Evolutionary conservation across 2,113 vertebrate genomes (phyloP).

Genomic region (Brachyhypopomus gauderio): DNA sequence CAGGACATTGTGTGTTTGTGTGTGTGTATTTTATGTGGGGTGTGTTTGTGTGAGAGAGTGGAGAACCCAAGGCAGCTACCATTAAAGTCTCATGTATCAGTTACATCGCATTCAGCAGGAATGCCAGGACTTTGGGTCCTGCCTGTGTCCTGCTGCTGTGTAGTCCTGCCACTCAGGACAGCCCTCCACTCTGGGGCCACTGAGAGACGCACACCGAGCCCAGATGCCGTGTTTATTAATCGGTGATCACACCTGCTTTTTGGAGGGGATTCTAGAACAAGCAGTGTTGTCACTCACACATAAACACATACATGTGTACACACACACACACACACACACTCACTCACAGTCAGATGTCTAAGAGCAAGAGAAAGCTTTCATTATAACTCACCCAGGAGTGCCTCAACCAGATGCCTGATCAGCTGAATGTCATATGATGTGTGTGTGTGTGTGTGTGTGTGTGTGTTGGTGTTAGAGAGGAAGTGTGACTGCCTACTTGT

Average conservation of each 20-base stretch:
- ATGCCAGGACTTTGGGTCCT: not conserved
- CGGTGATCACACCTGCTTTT: conserved; percentile 17
- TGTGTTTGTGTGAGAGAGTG: not conserved
- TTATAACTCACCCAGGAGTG: conserved; percentile 57
- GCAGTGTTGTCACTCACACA: no score
- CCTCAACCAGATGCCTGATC: conserved; percentile 54
- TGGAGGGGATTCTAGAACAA: not conserved
- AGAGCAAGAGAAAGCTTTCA: conserved; percentile 59
- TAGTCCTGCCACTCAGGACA: conserved; percentile 3
- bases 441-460: conserved; percentile 25
- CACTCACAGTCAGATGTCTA: conserved; percentile 24
- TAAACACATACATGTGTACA: not conserved
- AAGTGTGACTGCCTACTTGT: conserved; percentile 25
- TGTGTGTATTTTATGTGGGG: not conserved
- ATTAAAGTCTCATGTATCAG: conserved; percentile 31
- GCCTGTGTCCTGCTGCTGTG: conserved; percentile 13
- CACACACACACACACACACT: conserved; percentile 14
- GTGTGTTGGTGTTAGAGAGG: conserved; percentile 16
- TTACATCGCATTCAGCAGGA: conserved; percentile 44
- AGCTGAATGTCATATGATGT: conserved; percentile 65
- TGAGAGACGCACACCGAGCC: conserved; percentile 12
- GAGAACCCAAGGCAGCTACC: conserved; percentile 28
- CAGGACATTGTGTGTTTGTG: not conserved
- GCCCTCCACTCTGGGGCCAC: not conserved
- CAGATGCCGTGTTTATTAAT: conserved; percentile 10